A percentile compares a stretch with the other conserved stretches of the same genome.
These are phyloP conservation scores for Allolobophora icterica DNA, from an alignment of 2,888 invertebrate species.

Conservation along the genomic window DNA sequence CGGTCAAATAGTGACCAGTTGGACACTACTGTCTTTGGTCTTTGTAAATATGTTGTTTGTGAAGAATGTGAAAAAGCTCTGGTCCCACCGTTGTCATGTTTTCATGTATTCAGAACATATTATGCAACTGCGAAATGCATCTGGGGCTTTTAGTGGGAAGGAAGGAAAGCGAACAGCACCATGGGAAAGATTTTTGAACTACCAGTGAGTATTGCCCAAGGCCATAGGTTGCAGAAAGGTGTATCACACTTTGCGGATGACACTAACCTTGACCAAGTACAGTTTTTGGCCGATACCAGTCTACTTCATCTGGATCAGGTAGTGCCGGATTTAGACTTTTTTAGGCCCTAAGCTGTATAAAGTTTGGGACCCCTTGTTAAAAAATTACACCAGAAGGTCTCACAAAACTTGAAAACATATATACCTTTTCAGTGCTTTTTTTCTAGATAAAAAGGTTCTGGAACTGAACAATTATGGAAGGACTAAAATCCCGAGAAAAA, in stretches of 20 bases:
- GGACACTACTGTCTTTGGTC: not conserved
- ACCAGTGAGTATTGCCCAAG: not conserved
- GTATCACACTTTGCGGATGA: not conserved
- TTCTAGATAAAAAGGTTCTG: too few species aligned
- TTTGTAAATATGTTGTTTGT: conserved; percentile 9
- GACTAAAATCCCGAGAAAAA: too few species aligned
- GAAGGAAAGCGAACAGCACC: not conserved
- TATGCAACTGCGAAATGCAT: not conserved
- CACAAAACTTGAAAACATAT: too few species aligned
- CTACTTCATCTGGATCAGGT: not conserved
- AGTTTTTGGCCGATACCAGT: not conserved
- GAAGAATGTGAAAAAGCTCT: not conserved
- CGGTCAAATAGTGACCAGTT: not conserved
- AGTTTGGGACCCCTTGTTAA: too few species aligned
- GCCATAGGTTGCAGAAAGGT: too few species aligned
- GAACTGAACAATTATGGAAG: too few species aligned
- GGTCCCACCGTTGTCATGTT: not conserved
- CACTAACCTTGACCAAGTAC: too few species aligned
- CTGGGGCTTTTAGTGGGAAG: not conserved
- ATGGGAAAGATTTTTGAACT: not conserved
- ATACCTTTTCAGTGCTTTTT: too few species aligned
- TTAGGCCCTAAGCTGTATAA: too few species aligned
- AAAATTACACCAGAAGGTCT: too few species aligned
- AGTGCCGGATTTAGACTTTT: too few species aligned
- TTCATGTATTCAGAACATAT: not conserved